phyloP scores from a whole-genome alignment of 2,113 vertebrate genomes.

The Steatornis caripensis region DNA sequence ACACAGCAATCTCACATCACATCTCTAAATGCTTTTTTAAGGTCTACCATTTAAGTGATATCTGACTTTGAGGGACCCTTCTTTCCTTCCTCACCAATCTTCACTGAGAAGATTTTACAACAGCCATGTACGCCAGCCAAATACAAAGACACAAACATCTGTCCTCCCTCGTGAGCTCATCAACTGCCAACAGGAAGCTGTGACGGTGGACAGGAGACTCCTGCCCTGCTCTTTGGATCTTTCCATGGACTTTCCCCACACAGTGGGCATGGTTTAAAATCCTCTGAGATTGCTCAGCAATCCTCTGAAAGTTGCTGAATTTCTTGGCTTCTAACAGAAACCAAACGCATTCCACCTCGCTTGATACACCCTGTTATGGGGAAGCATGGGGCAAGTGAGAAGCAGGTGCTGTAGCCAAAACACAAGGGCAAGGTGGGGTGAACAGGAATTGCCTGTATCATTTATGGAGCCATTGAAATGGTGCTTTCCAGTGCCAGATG shows the following conservation, averaged over 20 bases:
- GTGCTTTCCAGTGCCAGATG: too few relatives aligned
- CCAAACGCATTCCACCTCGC: fast-evolving
- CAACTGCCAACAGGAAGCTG: not conserved
- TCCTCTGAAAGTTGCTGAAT: not conserved
- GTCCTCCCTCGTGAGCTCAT: not conserved
- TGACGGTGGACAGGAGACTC: not conserved
- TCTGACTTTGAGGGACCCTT: not conserved
- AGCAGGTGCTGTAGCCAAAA: not conserved
- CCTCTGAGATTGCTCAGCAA: too few relatives aligned
- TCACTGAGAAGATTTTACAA: not conserved
- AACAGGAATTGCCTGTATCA: not conserved
- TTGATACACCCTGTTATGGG: fast-evolving
- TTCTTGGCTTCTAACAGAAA: not conserved
- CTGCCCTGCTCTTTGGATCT: not conserved
- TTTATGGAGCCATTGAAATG: too few relatives aligned
- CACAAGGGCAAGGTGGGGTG: not conserved
- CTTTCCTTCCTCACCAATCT: not conserved
- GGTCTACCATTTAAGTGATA: not conserved
- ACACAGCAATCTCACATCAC: not conserved
- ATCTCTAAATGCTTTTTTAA: not conserved
- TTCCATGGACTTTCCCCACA: not conserved
- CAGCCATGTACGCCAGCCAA: not conserved
- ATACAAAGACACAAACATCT: not conserved
- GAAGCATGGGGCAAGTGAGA: not conserved
- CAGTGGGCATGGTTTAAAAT: too few relatives aligned